phyloP scores from a whole-genome alignment of 23 tunicate genomes.

The Trididemnum miniatum region DNA sequence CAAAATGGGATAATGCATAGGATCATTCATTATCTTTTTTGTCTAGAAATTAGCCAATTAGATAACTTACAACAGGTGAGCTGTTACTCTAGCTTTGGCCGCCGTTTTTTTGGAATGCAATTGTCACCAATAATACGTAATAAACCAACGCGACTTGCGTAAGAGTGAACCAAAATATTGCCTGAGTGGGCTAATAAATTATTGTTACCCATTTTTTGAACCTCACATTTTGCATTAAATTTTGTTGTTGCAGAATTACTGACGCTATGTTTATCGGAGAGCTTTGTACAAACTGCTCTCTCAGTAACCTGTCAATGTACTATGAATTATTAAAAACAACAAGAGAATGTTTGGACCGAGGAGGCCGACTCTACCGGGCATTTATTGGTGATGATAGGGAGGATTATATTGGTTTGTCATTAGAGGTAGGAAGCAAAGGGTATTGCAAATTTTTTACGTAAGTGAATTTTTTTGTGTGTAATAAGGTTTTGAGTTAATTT shows the following conservation, averaged over 20 bases:
- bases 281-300: conserved; percentile 29
- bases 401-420: neutral
- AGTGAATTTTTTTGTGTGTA: neutral
- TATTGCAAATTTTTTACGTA: neutral
- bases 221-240: neutral
- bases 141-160: too few relatives aligned
- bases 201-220: too few relatives aligned
- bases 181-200: too few relatives aligned
- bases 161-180: too few relatives aligned
- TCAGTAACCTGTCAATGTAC: conserved; percentile 28
- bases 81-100: too few relatives aligned
- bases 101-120: too few relatives aligned
- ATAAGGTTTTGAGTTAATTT: too few relatives aligned
- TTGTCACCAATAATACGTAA: too few relatives aligned
- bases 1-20: too few relatives aligned
- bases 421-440: conserved; percentile 28
- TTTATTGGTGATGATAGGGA: conserved; percentile 1
- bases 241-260: conserved; percentile 36
- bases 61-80: too few relatives aligned
- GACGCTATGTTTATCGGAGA: conserved; percentile 42
- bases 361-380: conserved; percentile 40
- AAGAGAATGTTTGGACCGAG: conserved; percentile 21
- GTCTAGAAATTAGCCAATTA: too few relatives aligned
- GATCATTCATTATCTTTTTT: too few relatives aligned
- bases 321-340: conserved; percentile 51